phyloP scores from a whole-genome alignment of 1,140 invertebrate species.

The Tetramorium simillimum region DNA sequence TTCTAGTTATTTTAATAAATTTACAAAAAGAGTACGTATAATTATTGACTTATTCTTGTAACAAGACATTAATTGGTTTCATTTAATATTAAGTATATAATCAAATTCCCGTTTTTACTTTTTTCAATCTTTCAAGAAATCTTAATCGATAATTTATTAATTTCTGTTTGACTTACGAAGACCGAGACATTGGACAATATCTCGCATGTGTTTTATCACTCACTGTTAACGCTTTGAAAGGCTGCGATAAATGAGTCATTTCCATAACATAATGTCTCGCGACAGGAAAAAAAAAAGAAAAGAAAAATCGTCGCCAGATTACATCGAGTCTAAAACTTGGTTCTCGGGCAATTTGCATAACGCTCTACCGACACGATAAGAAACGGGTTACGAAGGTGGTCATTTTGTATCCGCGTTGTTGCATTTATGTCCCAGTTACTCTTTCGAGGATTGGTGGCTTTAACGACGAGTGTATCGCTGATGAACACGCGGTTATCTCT shows the following conservation, averaged over 20 bases:
- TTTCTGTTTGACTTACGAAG: neutral
- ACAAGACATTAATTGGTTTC: neutral
- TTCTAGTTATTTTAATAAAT: neutral
- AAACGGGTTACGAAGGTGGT: slow-evolving; percentile 38
- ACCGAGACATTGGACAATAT: neutral
- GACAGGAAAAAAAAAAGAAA: neutral
- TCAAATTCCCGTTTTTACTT: neutral
- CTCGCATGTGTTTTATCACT: neutral
- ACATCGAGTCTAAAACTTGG: slow-evolving; percentile 17
- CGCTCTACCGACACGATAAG: slow-evolving; percentile 34
- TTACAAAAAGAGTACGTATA: neutral
- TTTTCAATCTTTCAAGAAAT: neutral
- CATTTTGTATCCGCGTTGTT: slow-evolving; percentile 40
- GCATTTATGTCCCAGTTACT: slow-evolving; percentile 43
- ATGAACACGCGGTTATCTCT: slow-evolving; percentile 28
- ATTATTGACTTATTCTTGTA: neutral
- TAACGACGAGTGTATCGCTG: slow-evolving; percentile 40
- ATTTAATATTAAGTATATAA: neutral
- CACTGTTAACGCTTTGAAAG: slow-evolving; percentile 22
- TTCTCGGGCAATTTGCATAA: slow-evolving; percentile 40
- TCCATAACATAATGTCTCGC: slow-evolving; percentile 26
- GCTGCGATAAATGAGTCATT: slow-evolving; percentile 54
- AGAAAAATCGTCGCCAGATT: slow-evolving; percentile 4
- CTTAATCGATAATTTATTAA: neutral
- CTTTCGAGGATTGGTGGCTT: slow-evolving; percentile 42